Evolutionary conservation across 2,113 vertebrate genomes (phyloP), one percentile per base, ranked within the genome.

Genomic region (Chaetops frenatus): DNA sequence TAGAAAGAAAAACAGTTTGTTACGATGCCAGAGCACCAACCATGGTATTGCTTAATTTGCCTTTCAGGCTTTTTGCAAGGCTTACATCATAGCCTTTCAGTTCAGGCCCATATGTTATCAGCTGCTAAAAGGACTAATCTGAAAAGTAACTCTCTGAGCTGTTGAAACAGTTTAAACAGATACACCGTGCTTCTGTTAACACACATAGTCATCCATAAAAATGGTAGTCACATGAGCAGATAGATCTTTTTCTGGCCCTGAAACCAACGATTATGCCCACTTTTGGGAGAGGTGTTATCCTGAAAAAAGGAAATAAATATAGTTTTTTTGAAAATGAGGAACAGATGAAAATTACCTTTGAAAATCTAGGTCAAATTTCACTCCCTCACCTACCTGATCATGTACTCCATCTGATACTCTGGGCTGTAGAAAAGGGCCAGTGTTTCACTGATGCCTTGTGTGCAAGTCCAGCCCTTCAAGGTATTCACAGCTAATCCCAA

Each of bases 31-130:
- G 71, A 81, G 58, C 71, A 92, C 77, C 79, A 88, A 83, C 82
- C 85, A 54, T 83, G 67, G 90, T 90, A 93, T 78, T 96, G 71
- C 82, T 92, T 96, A 92, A 93, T 96, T 95, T 96, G 87, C 81
- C 71, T 73, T 38, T 60, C 24, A 28, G 93, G 60, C 35, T 70
- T 91, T 72, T 90, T 77, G 66, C 56, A 33, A 56, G 47, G 67
- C 58, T 96, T 94, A 88, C 82, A 53, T 92, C 44, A 71, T 21
- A 86, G 79, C 31, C 54, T 81, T 93, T 94, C 92, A 88, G 56
- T 58, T 83, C 51, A 83, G 82, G 56, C n/a, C 88, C 94, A 94
- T 96, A 92, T 94, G 85, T 93, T 94, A 95, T 83, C 90, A 92
- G 87, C 92, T 96, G 95, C 76, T 93, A 78, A 83, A 81, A 86